These are phyloP conservation scores for Ranitomeya variabilis DNA, from an alignment of 2,113 vertebrate genomes.

Conservation along the genomic window DNA sequence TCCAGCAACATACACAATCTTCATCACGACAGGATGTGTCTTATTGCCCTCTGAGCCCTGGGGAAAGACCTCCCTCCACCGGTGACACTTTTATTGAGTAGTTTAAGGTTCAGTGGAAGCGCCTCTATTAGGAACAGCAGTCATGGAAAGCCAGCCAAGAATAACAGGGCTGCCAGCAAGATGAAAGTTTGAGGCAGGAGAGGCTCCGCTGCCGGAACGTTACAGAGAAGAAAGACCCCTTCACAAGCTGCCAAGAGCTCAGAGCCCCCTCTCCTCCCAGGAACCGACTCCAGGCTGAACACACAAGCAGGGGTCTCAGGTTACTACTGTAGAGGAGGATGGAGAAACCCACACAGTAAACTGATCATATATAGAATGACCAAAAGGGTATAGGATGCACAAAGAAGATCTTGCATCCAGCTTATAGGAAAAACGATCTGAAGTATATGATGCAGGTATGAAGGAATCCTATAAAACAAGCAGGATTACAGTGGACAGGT, in stretches of 20 bases:
- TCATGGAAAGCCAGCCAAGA: slow-evolving; percentile 57
- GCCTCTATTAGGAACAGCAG: slow-evolving; percentile 52
- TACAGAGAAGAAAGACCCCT: slow-evolving; percentile 54
- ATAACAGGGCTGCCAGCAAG: slow-evolving; percentile 52
- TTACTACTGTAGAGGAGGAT: slow-evolving; percentile 49
- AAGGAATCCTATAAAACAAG: no score
- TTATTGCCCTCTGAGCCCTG: slow-evolving; percentile 54
- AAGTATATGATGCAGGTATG: no score
- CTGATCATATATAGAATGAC: slow-evolving; percentile 4
- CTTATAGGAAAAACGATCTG: background rate
- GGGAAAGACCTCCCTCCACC: slow-evolving; percentile 37
- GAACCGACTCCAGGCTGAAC: slow-evolving; percentile 51
- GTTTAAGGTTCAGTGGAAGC: slow-evolving; percentile 50
- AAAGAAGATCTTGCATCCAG: background rate
- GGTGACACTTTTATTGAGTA: slow-evolving; percentile 41
- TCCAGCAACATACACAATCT: slow-evolving; percentile 39
- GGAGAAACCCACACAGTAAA: slow-evolving; percentile 26
- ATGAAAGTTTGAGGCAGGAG: slow-evolving; percentile 50
- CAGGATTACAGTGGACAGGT: no score
- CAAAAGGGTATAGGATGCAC: background rate
- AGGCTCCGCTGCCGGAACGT: slow-evolving; percentile 47
- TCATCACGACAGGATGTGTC: slow-evolving; percentile 55
- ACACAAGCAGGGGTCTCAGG: slow-evolving; percentile 55
- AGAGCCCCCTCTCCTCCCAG: slow-evolving; percentile 55
- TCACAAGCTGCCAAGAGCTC: slow-evolving; percentile 57